Percentiles rank a stretch among this genome's conserved stretches.
Evolutionary conservation across 2,797 vertebrate species (phyloP).

Genomic region (Simalia tracyae): DNA sequence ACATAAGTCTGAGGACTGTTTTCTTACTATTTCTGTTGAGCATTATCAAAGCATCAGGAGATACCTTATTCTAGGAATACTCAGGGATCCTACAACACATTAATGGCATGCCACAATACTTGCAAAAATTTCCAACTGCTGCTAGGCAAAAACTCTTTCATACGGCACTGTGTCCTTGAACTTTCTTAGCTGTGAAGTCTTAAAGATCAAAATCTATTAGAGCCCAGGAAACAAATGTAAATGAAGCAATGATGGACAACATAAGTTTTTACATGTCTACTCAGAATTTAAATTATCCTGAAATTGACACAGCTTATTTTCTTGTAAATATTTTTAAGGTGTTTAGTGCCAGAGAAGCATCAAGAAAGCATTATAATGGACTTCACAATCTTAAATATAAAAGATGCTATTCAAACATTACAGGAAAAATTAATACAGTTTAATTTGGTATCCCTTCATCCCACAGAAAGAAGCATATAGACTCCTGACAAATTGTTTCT

Average conservation of each 20-base stretch:
- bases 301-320: neutral
- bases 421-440: neutral
- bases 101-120: neutral
- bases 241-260: constrained; percentile 17
- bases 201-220: constrained; percentile 12
- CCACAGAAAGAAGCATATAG: neutral
- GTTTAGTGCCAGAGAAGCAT: constrained; percentile 42
- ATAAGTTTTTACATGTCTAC: neutral
- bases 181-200: constrained; percentile 61
- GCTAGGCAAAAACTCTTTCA: neutral
- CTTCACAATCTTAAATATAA: constrained; percentile 28
- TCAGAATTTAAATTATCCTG: neutral
- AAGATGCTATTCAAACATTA: constrained; percentile 20
- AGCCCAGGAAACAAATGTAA: constrained; percentile 14
- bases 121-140: constrained; percentile 32
- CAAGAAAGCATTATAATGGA: constrained; percentile 36
- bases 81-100: neutral
- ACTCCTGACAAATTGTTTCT: too few relatives aligned
- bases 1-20: neutral
- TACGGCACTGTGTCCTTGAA: neutral
- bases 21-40: constrained; percentile 30
- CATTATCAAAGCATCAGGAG: constrained; percentile 21
- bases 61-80: neutral
- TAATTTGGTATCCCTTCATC: neutral
- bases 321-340: neutral